Base-by-base conservation (phyloP, 2,113 vertebrate species). In the Otolemur garnettii region DNA sequence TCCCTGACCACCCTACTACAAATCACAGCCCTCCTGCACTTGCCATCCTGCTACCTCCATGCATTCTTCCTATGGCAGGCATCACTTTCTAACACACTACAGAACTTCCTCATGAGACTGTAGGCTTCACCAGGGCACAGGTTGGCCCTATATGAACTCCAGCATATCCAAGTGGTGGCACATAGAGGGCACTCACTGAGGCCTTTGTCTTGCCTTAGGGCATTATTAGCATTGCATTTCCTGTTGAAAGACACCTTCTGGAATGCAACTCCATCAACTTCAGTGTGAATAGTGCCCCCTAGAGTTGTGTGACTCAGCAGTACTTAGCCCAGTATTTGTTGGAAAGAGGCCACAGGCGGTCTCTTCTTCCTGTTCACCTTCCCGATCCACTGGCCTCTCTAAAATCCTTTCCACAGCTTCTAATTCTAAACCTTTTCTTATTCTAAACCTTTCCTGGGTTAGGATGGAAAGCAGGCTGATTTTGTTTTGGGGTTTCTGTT, bases 381-480 rank as follows among this genome's bases (percentile, higher is more conserved):
- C 55, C n/a, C 0, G 0, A 95, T 72, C 71, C 59, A 62, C 14
- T 71, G 60, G 71, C 93, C 22, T 78, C 21, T 89, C 85, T 87
- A 42, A 94, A 75, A 62, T 95, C 35, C 30, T 94, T 66, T n/a
- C 55, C 42, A 11, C 2, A 1, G n/a, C n/a, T 96, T 95, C 28
- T 26, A 64, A 94, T 85, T 87, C 45, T 82, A 82, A 96, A 57
- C 15, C 55, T 75, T 53, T 53, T 84, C 35, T 53, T 84, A 53
- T 71, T 90, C n/a, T 59, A 75, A 90, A 69, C 18, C 45, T 95
- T 87, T 60, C 86, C 62, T 57, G 14, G 35, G 45, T 96, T 85
- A 79, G 91, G 66, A 33, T 50, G 30, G 68, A 50, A 71, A 55
- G 24, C 6, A 13, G 89, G 71, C 59, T 2, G 1, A 35, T 2